phyloP scores from a whole-genome alignment of 1,140 invertebrate species.

The Tetragonula clypearis region DNA sequence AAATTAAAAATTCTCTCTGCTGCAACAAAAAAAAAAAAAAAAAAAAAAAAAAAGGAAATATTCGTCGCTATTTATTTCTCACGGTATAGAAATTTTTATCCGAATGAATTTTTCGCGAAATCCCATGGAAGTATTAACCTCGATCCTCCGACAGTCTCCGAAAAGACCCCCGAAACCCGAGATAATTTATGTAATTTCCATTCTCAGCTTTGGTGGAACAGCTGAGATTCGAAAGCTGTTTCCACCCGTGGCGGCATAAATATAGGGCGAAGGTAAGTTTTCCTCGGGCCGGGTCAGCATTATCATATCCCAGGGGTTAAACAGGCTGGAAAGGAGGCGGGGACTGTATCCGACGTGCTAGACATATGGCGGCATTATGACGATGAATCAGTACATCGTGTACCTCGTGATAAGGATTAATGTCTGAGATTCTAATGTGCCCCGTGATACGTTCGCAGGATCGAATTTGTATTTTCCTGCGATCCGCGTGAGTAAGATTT shows the following conservation, averaged over 20 bases:
- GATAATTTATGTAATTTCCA: slow-evolving; percentile 7
- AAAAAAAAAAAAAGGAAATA: no score
- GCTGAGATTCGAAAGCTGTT: slow-evolving; percentile 15
- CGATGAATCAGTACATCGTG: slow-evolving; percentile 61
- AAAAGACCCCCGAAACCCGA: background rate
- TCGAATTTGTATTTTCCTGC: background rate
- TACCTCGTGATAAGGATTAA: slow-evolving; percentile 52
- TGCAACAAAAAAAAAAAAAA: no score
- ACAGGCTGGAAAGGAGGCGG: slow-evolving; percentile 37
- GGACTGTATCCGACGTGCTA: slow-evolving; percentile 51
- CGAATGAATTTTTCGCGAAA: background rate
- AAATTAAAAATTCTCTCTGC: no score
- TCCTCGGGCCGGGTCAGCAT: slow-evolving; percentile 24
- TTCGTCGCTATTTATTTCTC: background rate
- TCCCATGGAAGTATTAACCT: fast-evolving
- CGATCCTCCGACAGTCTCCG: background rate
- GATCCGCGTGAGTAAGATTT: no score
- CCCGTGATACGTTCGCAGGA: background rate
- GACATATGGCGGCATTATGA: slow-evolving; percentile 61
- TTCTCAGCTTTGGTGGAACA: background rate
- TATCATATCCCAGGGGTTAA: slow-evolving; percentile 55
- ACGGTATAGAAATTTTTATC: no score
- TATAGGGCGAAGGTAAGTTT: slow-evolving; percentile 32
- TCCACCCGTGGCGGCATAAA: background rate
- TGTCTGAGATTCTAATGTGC: slow-evolving; percentile 22